A percentile compares a stretch with the other conserved stretches of the same genome.
These are phyloP conservation scores for Eremobia ochroleuca DNA, from an alignment of 2,888 invertebrate genomes.

Conservation along the genomic window DNA sequence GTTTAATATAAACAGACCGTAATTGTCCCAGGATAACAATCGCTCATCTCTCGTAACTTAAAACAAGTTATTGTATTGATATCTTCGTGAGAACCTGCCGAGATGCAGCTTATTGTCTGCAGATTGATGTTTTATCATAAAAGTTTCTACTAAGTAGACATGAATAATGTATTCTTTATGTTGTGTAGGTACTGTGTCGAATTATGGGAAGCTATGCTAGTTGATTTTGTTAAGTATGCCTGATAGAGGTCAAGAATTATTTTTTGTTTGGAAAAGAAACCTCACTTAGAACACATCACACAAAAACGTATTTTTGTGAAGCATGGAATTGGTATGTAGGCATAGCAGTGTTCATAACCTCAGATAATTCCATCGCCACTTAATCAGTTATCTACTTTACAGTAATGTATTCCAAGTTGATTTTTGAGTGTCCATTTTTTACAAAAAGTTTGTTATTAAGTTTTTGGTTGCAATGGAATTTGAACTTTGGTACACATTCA, in stretches of 20 bases:
- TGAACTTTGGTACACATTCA: too few relatives aligned
- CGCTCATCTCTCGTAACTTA: conserved; percentile 45
- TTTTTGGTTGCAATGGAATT: too few relatives aligned
- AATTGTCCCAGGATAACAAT: conserved; percentile 13
- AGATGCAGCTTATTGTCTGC: conserved; percentile 60
- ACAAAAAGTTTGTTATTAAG: too few relatives aligned
- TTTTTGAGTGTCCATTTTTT: too few relatives aligned
- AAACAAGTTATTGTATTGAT: conserved; percentile 36
- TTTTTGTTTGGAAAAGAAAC: neutral
- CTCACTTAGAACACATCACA: neutral
- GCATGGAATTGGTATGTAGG: neutral
- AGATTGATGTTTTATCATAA: conserved; percentile 47
- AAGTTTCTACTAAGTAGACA: conserved; percentile 57
- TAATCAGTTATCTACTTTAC: too few relatives aligned
- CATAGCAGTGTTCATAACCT: too few relatives aligned
- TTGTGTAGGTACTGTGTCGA: neutral
- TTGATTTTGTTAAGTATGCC: neutral
- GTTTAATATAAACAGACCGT: neutral
- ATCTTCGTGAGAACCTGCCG: conserved; percentile 56
- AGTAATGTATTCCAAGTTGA: too few relatives aligned
- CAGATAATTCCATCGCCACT: too few relatives aligned
- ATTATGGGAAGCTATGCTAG: neutral
- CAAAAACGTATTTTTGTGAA: neutral
- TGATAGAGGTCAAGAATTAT: neutral
- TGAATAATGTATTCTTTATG: conserved; percentile 41